Base-by-base conservation (phyloP, 1,140 invertebrate species). In the Homarus americanus region DNA sequence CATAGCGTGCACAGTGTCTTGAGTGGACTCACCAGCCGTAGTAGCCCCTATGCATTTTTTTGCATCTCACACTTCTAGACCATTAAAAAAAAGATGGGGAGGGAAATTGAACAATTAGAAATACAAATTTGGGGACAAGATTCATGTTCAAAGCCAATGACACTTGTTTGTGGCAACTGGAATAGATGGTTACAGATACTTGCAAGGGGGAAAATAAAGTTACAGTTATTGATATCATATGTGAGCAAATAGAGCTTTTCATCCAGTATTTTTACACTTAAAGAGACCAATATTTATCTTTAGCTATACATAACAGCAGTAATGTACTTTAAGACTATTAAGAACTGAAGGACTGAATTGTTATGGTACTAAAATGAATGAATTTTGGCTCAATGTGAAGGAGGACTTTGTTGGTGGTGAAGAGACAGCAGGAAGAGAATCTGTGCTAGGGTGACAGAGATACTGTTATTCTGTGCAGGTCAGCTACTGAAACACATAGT, bases 21-120 rank as follows among this genome's bases (percentile, higher is more conserved):
- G n/a, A 69, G 63, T 69, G 63, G 28, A 69, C 63, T 69, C 63
- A 69, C 63, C 63, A 69, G 63, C 63, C 28, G 63, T 69, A 69
- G 63, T 69, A 69, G 63, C 63, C 63, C 63, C 63, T 69, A 69
- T 69, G 63, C 63, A 69, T 24, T 69, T 69, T 69, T 69, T 69
- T 69, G 63, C 63, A 69, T 32, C 63, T 69, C n/a, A 69, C 63
- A 69, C 63, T 69, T 69, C 63, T 69, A 69, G 17, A 69, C 5
- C 28, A 32, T 32, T 32, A 69, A 32, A 69, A 32, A 69, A 32
- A 24, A 32, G 28, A 32, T 2, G 63, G 63, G 53, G 53, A n/a
- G 63, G 63, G 24, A 69, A 69, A 69, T 69, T 28, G 24, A 32
- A 69, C 28, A 69, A 69, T 69, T 69, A 69, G 63, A 69, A 69